Evolutionary conservation across 2,113 vertebrate species (phyloP).

Genomic region (Indri indri): DNA sequence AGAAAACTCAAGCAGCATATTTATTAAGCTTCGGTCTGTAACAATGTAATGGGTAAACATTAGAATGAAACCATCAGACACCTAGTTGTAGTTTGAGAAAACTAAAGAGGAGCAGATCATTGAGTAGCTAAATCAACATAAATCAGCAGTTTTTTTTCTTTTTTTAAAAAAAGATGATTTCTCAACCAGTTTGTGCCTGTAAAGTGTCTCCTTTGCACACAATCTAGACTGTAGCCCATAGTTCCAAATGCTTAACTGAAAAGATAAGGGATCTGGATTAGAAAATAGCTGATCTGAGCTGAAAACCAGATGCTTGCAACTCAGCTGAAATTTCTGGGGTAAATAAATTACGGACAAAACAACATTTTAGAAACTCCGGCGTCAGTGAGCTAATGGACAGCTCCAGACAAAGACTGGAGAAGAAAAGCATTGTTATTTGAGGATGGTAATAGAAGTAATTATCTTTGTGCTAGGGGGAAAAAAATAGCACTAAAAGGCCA

Average conservation of each 20-base stretch:
- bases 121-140: background rate
- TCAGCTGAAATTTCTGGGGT: slow-evolving; percentile 73
- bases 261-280: slow-evolving; percentile 44
- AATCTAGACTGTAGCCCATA: background rate
- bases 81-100: background rate
- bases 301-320: slow-evolving; percentile 73
- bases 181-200: background rate
- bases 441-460: slow-evolving; percentile 83
- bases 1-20: background rate
- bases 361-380: slow-evolving; percentile 76
- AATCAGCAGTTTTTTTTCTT: background rate
- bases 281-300: slow-evolving; percentile 67
- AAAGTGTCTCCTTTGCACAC: background rate
- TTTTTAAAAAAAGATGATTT: background rate
- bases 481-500: slow-evolving; percentile 67
- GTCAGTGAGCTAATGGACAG: slow-evolving; percentile 80
- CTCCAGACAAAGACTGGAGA: slow-evolving; percentile 82
- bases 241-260: slow-evolving; percentile 41
- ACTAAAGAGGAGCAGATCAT: background rate
- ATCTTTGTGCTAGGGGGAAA: slow-evolving; percentile 71
- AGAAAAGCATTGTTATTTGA: slow-evolving; percentile 81
- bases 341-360: slow-evolving; percentile 77
- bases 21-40: background rate
- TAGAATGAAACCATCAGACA: background rate
- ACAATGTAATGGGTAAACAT: background rate